Evolutionary conservation across 2,797 vertebrate genomes (phyloP).

Genomic region (Calcarius lapponicus): DNA sequence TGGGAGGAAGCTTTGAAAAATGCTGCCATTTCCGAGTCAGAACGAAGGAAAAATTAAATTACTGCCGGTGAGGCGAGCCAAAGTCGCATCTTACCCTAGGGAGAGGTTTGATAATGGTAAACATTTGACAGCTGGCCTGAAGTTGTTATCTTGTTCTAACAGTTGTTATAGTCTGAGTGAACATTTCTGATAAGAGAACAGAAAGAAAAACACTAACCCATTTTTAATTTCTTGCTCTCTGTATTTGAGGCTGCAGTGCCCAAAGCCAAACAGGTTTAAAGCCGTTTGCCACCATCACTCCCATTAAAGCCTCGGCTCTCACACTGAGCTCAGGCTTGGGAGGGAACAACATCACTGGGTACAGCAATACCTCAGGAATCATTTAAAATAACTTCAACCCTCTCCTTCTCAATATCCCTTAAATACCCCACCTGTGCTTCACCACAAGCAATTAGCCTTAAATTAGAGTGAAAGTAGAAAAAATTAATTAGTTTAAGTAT

Average conservation of each 20-base stretch:
- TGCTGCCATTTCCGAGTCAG: constrained; percentile 84
- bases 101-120: constrained; percentile 84
- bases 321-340: background rate
- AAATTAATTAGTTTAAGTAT: background rate
- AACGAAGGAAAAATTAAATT: constrained; percentile 86
- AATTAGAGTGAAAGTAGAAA: background rate
- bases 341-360: background rate
- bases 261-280: constrained; percentile 68
- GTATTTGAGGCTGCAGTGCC: constrained; percentile 53
- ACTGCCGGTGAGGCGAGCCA: constrained; percentile 84
- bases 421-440: background rate
- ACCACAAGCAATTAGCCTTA: background rate
- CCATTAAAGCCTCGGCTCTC: background rate
- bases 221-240: constrained; percentile 73
- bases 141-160: constrained; percentile 84
- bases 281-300: constrained; percentile 44
- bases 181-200: constrained; percentile 81
- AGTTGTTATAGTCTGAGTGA: constrained; percentile 82
- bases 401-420: background rate
- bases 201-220: constrained; percentile 72
- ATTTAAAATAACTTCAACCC: background rate
- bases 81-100: constrained; percentile 83
- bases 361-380: background rate
- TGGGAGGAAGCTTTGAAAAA: constrained; percentile 83
- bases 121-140: constrained; percentile 86